phyloP scores from a whole-genome alignment of 2,113 vertebrate genomes.

The Rhea americana region DNA sequence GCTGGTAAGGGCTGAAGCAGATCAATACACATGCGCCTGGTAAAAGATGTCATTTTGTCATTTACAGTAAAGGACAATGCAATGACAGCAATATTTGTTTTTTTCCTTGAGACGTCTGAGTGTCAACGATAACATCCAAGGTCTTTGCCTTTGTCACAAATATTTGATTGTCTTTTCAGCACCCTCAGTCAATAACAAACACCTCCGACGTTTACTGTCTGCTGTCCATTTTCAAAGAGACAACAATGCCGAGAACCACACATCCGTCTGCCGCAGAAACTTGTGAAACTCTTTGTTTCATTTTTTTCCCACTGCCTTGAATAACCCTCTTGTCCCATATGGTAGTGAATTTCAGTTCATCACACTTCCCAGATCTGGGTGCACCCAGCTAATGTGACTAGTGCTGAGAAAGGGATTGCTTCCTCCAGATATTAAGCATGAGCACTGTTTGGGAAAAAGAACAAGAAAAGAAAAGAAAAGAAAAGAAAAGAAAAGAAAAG shows the following conservation, averaged over 20 bases:
- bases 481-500: too few species aligned
- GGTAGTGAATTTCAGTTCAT: not conserved
- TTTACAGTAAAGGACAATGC: conserved; percentile 2
- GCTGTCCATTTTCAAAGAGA: not conserved
- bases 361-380: not conserved
- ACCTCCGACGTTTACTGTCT: not conserved
- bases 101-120: not conserved
- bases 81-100: not conserved
- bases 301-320: not conserved
- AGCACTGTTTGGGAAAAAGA: not conserved
- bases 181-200: not conserved
- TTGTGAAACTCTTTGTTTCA: not conserved
- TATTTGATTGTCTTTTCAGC: not conserved
- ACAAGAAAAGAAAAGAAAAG: too few species aligned
- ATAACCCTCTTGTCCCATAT: not conserved
- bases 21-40: not conserved
- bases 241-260: not conserved
- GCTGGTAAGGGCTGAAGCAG: not conserved
- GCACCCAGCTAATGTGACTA: not conserved
- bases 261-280: not conserved
- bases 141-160: not conserved
- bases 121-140: conserved; percentile 2
- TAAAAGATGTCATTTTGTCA: not conserved
- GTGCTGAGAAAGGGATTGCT: not conserved
- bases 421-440: not conserved